These are phyloP conservation scores for Ctenomys sociabilis DNA, from an alignment of 2,113 vertebrate genomes.

Conservation along the genomic window DNA sequence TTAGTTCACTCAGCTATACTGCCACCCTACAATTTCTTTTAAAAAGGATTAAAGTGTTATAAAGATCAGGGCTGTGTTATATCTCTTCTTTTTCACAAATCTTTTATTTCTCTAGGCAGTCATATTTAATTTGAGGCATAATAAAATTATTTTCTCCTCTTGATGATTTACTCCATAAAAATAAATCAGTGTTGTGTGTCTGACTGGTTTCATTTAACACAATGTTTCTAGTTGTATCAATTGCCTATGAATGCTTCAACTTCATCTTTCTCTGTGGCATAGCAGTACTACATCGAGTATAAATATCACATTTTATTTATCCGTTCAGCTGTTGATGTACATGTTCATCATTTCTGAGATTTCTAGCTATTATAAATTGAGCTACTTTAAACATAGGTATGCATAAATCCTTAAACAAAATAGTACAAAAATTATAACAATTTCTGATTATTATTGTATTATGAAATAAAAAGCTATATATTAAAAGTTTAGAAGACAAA, in stretches of 20 bases:
- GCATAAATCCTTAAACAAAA: neutral
- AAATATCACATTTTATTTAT: neutral
- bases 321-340: neutral
- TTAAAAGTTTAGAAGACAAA: neutral
- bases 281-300: neutral
- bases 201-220: neutral
- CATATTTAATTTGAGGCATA: neutral
- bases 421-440: neutral
- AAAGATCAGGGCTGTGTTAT: neutral
- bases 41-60: neutral
- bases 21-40: slow-evolving; percentile 3
- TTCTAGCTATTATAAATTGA: neutral
- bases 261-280: neutral
- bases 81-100: neutral
- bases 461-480: neutral
- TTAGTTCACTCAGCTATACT: too few relatives aligned
- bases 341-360: neutral
- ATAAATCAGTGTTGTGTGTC: neutral
- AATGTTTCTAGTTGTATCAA: neutral
- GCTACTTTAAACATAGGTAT: neutral
- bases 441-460: neutral
- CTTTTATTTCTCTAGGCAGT: neutral
- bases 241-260: neutral
- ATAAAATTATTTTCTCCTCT: neutral
- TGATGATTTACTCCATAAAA: neutral